These are phyloP conservation scores for human DNA, from an alignment of 2,113 vertebrate genomes.

Conservation along the genomic window GRCh38 chr18:68452001-68452500, in stretches of 20 bases:
- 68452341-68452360: background rate
- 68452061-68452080: background rate
- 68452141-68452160: conserved; percentile 52
- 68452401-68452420: background rate
- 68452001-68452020: background rate
- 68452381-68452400: background rate
- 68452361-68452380: background rate
- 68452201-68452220: background rate
- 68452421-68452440: background rate
- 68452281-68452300: conserved; percentile 15
- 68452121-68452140: conserved; percentile 18
- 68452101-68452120: conserved; percentile 1
- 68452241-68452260: background rate
- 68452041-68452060: conserved; percentile 16
- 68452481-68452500: background rate
- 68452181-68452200: background rate
- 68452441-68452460: background rate
- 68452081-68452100: conserved; percentile 41
- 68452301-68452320: background rate
- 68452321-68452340: background rate
- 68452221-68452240: conserved; percentile 25
- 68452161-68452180: background rate
- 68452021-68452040: conserved; percentile 12
- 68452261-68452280: background rate
- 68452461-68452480: background rate